Evolutionary conservation across 2,888 invertebrate species (phyloP).

Genomic region (Agapostemon virescens): DNA sequence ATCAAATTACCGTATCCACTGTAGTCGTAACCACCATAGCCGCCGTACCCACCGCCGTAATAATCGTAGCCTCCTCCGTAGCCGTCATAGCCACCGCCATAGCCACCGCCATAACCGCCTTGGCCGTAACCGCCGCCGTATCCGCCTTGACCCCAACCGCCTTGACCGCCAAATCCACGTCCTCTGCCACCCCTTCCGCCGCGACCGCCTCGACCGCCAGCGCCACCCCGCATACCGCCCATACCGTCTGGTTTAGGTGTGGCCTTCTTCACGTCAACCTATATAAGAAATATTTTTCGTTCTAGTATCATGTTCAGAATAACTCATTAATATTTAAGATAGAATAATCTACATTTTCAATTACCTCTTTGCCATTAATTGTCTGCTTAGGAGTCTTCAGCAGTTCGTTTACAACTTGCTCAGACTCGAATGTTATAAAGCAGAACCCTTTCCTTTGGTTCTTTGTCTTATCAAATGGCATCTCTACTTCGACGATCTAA

Average conservation of each 20-base stretch:
- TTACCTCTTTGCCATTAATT: constrained; percentile 94
- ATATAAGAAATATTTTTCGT: constrained; percentile 56
- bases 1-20: constrained; percentile 90
- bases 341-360: constrained; percentile 62
- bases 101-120: constrained; percentile 86
- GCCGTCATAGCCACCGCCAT: constrained; percentile 88
- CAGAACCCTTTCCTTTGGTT: constrained; percentile 98
- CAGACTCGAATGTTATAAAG: constrained; percentile 98
- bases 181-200: constrained; percentile 85
- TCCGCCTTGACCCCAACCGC: constrained; percentile 83
- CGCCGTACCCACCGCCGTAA: constrained; percentile 86
- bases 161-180: constrained; percentile 80
- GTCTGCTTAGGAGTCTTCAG: constrained; percentile 95
- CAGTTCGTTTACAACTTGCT: constrained; percentile 95
- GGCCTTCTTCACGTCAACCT: constrained; percentile 97
- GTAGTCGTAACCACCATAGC: constrained; percentile 91
- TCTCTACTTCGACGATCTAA: constrained; percentile 96
- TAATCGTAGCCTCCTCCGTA: constrained; percentile 88
- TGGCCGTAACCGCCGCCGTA: constrained; percentile 84
- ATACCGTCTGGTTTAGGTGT: constrained; percentile 93
- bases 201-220: constrained; percentile 85
- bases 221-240: constrained; percentile 84
- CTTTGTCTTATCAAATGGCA: constrained; percentile 98
- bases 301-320: constrained; percentile 7
- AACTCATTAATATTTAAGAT: background rate